phyloP scores from a whole-genome alignment of 2,888 invertebrate species.

The Blastobasis adustella region DNA sequence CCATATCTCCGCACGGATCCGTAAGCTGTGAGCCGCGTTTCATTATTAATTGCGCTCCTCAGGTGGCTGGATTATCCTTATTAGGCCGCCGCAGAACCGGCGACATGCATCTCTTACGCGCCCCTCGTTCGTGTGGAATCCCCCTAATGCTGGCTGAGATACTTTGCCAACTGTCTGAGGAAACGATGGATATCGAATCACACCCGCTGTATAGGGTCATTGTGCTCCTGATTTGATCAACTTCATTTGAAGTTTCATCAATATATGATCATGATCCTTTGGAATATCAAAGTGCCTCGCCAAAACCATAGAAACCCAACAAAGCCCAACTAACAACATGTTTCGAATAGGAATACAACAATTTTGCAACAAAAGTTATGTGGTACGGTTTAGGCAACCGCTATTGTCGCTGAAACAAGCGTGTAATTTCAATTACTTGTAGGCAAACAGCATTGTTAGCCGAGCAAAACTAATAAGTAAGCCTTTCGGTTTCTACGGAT shows the following conservation, averaged over 20 bases:
- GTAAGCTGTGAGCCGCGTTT: constrained; percentile 32
- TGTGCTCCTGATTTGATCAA: too few relatives aligned
- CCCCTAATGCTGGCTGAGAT: too few relatives aligned
- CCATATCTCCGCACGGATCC: constrained; percentile 34
- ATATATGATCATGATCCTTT: too few relatives aligned
- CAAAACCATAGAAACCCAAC: too few relatives aligned
- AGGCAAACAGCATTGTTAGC: neutral
- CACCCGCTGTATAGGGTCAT: too few relatives aligned
- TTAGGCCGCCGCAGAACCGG: constrained; percentile 55
- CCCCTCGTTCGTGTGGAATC: too few relatives aligned
- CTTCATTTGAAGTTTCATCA: too few relatives aligned
- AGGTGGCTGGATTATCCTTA: constrained; percentile 68
- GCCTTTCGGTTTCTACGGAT: constrained; percentile 52
- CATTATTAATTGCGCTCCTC: constrained; percentile 72
- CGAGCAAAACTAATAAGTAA: constrained; percentile 23
- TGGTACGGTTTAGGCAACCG: constrained; percentile 21
- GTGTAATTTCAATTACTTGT: constrained; percentile 55
- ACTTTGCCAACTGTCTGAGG: too few relatives aligned
- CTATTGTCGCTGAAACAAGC: constrained; percentile 46
- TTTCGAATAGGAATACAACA: too few relatives aligned
- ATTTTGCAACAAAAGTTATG: neutral
- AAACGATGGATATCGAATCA: too few relatives aligned
- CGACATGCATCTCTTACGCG: constrained; percentile 42
- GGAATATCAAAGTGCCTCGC: too few relatives aligned
- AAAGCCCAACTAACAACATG: too few relatives aligned